Evolutionary conservation across 2,113 vertebrate species (phyloP).

Genomic region (Monopterus albus): DNA sequence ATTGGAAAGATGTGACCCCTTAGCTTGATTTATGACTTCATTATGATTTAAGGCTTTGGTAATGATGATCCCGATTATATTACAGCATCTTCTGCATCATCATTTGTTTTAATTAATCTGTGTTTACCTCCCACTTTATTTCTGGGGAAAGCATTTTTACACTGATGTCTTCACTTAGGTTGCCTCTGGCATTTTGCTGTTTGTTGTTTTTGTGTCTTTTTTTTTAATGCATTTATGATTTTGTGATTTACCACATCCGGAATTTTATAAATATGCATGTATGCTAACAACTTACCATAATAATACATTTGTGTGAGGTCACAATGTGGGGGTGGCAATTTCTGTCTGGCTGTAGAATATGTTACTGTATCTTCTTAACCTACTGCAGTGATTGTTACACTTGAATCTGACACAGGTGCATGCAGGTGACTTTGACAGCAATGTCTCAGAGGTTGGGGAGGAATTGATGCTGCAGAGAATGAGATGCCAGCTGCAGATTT

Average conservation of each 20-base stretch:
- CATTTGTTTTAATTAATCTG: slow-evolving; percentile 28
- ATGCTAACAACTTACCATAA: not conserved
- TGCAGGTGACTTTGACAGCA: slow-evolving; percentile 75
- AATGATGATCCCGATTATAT: slow-evolving; percentile 25
- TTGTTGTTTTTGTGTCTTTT: not conserved
- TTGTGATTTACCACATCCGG: slow-evolving; percentile 6
- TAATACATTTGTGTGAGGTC: no score
- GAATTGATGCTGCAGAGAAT: slow-evolving; percentile 67
- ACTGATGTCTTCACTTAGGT: not conserved
- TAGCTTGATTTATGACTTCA: slow-evolving; percentile 52
- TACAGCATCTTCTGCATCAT: not conserved
- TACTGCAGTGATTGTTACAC: slow-evolving; percentile 34
- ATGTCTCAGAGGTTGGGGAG: slow-evolving; percentile 60
- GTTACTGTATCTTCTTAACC: slow-evolving; percentile 6
- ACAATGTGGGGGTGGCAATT: not conserved
- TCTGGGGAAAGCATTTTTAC: not conserved
- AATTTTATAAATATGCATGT: not conserved
- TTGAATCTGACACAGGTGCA: slow-evolving; percentile 52
- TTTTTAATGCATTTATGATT: slow-evolving; percentile 8
- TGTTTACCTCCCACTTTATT: not conserved
- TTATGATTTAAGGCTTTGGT: slow-evolving; percentile 22
- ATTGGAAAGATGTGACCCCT: slow-evolving; percentile 36
- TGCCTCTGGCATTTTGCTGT: not conserved
- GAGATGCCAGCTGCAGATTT: slow-evolving; percentile 79
- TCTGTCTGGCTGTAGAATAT: slow-evolving; percentile 3